Evolutionary conservation across 2,797 vertebrate genomes (phyloP).

Genomic region (Parauchenoglanis ngamensis): DNA sequence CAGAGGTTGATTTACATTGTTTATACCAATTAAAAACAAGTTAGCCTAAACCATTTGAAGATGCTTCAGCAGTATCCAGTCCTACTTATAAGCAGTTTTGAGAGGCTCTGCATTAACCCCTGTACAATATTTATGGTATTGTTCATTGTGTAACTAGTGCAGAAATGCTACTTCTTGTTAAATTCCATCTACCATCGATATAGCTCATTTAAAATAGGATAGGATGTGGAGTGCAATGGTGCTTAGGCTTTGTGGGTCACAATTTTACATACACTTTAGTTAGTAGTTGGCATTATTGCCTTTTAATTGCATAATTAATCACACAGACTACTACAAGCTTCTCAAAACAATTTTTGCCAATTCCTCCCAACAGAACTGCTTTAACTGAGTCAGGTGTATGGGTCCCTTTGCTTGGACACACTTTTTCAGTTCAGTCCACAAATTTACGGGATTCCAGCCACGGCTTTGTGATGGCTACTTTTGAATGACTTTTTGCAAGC

Average conservation of each 20-base stretch:
- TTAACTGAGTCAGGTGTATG: neutral
- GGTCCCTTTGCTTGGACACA: neutral
- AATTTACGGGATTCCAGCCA: neutral
- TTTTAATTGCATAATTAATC: neutral
- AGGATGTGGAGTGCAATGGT: neutral
- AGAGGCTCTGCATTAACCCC: neutral
- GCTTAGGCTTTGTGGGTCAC: neutral
- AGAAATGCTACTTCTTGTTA: neutral
- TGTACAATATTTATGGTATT: neutral
- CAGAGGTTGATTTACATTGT: neutral
- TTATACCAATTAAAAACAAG: neutral
- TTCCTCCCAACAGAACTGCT: neutral
- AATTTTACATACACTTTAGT: neutral
- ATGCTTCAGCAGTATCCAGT: neutral
- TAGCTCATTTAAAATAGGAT: neutral
- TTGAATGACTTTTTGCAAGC: neutral
- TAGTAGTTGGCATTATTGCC: neutral
- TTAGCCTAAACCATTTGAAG: neutral
- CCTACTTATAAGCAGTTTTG: neutral
- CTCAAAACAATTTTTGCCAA: neutral
- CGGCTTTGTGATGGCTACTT: neutral
- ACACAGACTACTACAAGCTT: neutral
- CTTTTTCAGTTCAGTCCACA: no score
- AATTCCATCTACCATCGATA: neutral
- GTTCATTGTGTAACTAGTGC: neutral